Conservation (phyloP, 2,888 invertebrate species). For the Andrena bucephala region DNA sequence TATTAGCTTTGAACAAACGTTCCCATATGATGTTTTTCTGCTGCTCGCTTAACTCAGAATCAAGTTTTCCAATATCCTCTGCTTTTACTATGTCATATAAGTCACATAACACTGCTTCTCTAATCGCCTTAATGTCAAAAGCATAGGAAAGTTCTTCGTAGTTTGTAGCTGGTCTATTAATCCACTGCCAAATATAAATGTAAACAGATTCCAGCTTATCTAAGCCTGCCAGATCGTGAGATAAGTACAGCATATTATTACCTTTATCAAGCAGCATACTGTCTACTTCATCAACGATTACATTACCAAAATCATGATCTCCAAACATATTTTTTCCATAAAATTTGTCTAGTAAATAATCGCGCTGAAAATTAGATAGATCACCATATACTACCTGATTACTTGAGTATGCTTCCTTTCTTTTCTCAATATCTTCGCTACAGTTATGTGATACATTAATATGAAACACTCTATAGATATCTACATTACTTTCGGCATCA, state of each 20-base stretch:
- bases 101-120: constrained; percentile 57
- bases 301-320: constrained; percentile 68
- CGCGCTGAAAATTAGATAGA: constrained; percentile 77
- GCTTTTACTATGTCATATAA: constrained; percentile 60
- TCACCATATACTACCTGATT: constrained; percentile 78
- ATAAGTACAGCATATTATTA: constrained; percentile 81
- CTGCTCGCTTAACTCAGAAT: constrained; percentile 45
- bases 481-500: constrained; percentile 67
- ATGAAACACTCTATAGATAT: constrained; percentile 71
- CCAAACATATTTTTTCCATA: constrained; percentile 75
- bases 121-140: constrained; percentile 51
- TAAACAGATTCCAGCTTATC: constrained; percentile 79
- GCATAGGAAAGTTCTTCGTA: constrained; percentile 4
- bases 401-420: constrained; percentile 55
- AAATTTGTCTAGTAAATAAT: constrained; percentile 78
- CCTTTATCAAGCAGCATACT: constrained; percentile 83
- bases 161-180: constrained; percentile 10
- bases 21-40: constrained; percentile 56
- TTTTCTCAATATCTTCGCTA: constrained; percentile 61
- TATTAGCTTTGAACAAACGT: constrained; percentile 34
- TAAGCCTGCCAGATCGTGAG: constrained; percentile 78
- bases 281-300: constrained; percentile 84
- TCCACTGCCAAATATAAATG: constrained; percentile 43
- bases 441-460: constrained; percentile 75
- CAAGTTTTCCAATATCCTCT: constrained; percentile 61